These are phyloP conservation scores for Pseudotriccus pelzelni DNA, from an alignment of 2,797 vertebrate species.

Conservation along the genomic window DNA sequence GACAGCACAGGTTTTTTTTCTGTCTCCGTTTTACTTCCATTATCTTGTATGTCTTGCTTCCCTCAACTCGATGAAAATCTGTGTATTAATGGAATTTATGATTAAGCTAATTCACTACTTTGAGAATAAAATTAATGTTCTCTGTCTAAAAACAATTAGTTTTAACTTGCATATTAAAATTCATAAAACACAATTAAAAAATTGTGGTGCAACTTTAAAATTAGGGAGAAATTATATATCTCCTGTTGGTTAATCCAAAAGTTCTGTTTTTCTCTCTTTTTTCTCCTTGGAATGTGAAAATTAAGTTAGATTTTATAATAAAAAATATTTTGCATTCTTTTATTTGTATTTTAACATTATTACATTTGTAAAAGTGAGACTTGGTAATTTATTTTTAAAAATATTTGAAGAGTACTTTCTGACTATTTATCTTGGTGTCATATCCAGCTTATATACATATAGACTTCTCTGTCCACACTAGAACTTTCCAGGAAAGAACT, in stretches of 20 bases:
- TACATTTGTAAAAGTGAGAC: not conserved
- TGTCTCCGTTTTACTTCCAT: not conserved
- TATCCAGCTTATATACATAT: fast-evolving
- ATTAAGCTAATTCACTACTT: not conserved
- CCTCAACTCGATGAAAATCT: not conserved
- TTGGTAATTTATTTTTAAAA: not conserved
- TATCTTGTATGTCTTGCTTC: not conserved
- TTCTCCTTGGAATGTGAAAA: not conserved
- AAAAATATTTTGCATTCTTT: not conserved
- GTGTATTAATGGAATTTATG: not conserved
- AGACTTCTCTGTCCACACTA: not conserved
- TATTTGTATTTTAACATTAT: not conserved
- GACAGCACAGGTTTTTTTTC: not conserved
- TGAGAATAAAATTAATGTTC: not conserved
- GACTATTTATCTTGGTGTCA: not conserved
- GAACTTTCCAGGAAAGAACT: not conserved
- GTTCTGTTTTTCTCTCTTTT: not conserved
- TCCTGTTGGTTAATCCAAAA: not conserved
- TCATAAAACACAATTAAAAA: not conserved
- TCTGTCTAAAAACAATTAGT: not conserved
- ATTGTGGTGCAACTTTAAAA: not conserved
- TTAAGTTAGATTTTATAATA: not conserved
- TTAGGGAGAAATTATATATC: not conserved
- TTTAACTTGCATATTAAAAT: not conserved
- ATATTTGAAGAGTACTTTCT: not conserved